Percentiles rank a stretch among this genome's conserved stretches.
Evolutionary conservation across 2,888 invertebrate genomes (phyloP).

Genomic region (Ethmia dodecea): DNA sequence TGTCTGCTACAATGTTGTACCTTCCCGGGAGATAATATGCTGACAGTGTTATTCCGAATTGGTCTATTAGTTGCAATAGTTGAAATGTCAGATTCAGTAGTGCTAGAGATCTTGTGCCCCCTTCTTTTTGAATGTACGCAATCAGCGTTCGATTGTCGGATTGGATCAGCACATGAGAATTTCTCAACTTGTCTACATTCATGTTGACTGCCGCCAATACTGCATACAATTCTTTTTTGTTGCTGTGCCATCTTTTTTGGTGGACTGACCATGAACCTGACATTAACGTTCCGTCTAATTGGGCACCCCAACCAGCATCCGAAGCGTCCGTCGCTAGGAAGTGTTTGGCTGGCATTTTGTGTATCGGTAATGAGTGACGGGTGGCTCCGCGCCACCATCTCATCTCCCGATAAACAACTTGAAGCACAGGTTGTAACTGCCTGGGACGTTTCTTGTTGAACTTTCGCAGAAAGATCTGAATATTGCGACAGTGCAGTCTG

Average conservation of each 20-base stretch:
- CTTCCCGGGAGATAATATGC: constrained; percentile 16
- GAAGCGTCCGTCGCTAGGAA: constrained; percentile 18
- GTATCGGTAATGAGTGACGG: constrained; percentile 3
- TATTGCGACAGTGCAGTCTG: not conserved
- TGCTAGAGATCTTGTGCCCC: constrained; percentile 18
- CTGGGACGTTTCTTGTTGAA: not conserved
- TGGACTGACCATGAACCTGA: constrained; percentile 13
- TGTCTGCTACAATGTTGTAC: constrained; percentile 15
- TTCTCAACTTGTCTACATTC: constrained; percentile 5
- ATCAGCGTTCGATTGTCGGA: constrained; percentile 22
- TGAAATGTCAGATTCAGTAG: not conserved
- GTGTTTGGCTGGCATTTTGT: constrained; percentile 14
- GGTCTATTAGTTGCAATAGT: constrained; percentile 3
- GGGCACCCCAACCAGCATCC: constrained; percentile 19
- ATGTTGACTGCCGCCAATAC: constrained; percentile 13
- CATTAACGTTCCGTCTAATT: constrained; percentile 13
- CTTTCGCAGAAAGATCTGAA: not conserved
- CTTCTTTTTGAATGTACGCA: constrained; percentile 21
- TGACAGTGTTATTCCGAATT: constrained; percentile 12
- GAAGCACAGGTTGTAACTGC: constrained; percentile 9
- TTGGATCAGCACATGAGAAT: constrained; percentile 12
- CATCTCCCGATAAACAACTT: constrained; percentile 10
- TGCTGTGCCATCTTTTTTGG: constrained; percentile 20
- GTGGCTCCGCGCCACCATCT: constrained; percentile 17
- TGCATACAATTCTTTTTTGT: constrained; percentile 22